Base-by-base conservation (phyloP, 1,140 invertebrate species). In the Pectinophora gossypiella region DNA sequence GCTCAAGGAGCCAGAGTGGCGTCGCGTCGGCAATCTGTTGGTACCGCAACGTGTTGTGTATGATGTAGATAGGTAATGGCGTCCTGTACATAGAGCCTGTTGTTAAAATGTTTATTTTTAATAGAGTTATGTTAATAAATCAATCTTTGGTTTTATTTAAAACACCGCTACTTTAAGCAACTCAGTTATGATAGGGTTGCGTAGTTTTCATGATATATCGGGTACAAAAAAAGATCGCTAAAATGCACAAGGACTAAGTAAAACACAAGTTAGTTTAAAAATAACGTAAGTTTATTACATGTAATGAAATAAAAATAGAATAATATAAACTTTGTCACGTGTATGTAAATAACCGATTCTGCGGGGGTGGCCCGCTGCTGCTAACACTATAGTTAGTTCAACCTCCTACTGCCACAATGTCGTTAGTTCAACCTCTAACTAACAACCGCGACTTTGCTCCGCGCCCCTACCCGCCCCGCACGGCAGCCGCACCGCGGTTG, bases 241-340 rank as follows among this genome's bases (percentile, higher is more conserved):
- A 27, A 27, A 27, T 12, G 12, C 23, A 27, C 23, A 27, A n/a
- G n/a, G n/a, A n/a, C n/a, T n/a, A n/a, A 54, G 46, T 56, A 54
- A 54, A 54, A 54, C 21, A 42, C 22, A 9, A 20, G 19, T 45
- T 77, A 82, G 68, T 84, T 85, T 84, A 84, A 86, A 85, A 86
- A 86, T 86, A 86, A 81, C 77, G 75, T 84, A 81, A 81, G 80
- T 86, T 83, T 84, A 86, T 86, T 84, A 81, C 80, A 86, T 84
- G 73, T 86, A 83, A 83, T 84, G 54, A 84, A 86, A 84, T 86
- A 84, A 83, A 86, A 84, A 81, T 82, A 81, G 63, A 70, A 47
- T 47, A 47, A 64, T 72, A 72, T 74, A 72, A 73, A 76, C 69
- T 69, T 80, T 74, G 60, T 80, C 75, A 80, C 72, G 78, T 72